Conservation (phyloP, 2,113 vertebrate species). For the Euleptes europaea region DNA sequence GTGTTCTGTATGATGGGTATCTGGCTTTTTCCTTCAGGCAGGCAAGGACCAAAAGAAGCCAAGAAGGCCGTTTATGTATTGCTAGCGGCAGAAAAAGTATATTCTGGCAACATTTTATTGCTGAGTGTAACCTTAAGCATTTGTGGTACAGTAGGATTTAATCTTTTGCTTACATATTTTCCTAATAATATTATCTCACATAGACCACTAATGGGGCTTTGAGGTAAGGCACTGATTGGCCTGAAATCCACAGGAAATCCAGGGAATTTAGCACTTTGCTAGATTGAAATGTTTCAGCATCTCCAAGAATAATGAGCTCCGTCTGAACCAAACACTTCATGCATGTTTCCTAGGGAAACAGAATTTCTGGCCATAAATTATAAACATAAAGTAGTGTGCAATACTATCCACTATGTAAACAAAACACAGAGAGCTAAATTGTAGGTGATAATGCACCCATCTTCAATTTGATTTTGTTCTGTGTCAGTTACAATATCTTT, state of each 20-base stretch:
- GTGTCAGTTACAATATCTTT: slow-evolving; percentile 11
- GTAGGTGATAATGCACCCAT: slow-evolving; percentile 29
- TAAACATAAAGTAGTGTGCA: slow-evolving; percentile 6
- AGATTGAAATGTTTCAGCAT: not conserved
- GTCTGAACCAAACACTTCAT: slow-evolving; percentile 8
- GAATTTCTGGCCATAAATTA: not conserved
- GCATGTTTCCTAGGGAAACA: slow-evolving; percentile 17
- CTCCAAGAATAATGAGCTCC: slow-evolving; percentile 9
- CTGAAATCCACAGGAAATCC: slow-evolving; percentile 4
- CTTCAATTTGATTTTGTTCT: slow-evolving; percentile 34
- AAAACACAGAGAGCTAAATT: slow-evolving; percentile 26
- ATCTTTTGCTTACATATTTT: not conserved
- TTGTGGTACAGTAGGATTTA: not conserved
- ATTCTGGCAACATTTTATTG: not conserved
- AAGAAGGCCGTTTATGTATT: not conserved
- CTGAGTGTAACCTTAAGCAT: not conserved
- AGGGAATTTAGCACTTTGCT: not conserved
- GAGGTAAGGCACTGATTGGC: not conserved
- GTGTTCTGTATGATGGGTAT: not conserved
- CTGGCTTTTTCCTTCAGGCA: not conserved
- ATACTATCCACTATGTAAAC: slow-evolving; percentile 6
- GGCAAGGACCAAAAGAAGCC: not conserved
- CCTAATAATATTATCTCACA: not conserved
- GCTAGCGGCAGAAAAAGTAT: rapidly evolving
- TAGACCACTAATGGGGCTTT: not conserved